Percentiles rank a stretch among this genome's conserved stretches.
Evolutionary conservation across 2,888 invertebrate species (phyloP).

Genomic region (Pediacus dermestoides): DNA sequence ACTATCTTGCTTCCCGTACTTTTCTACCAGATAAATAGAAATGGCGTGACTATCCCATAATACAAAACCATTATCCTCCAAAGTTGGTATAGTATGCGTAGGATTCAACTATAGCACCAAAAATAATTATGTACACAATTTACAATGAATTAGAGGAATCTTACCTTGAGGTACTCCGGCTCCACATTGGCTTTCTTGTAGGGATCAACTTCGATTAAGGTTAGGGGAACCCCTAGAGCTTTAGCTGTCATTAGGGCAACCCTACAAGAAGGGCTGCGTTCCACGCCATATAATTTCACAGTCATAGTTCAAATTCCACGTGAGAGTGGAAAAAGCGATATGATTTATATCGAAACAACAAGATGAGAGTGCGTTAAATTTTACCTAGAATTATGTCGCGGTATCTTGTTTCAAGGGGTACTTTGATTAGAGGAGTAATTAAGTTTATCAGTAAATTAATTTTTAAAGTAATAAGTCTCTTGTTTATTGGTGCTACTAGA

Average conservation of each 20-base stretch:
- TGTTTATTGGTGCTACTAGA: too few relatives aligned
- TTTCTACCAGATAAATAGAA: constrained; percentile 32
- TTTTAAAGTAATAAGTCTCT: too few relatives aligned
- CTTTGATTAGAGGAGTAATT: too few relatives aligned
- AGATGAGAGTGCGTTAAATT: too few relatives aligned
- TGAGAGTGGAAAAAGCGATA: too few relatives aligned
- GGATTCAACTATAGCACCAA: constrained; percentile 50
- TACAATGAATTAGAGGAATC: constrained; percentile 7
- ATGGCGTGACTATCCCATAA: constrained; percentile 55
- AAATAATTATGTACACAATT: constrained; percentile 5
- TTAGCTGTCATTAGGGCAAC: constrained; percentile 51
- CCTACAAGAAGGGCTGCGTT: constrained; percentile 51
- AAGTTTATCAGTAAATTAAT: too few relatives aligned
- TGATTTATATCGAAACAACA: too few relatives aligned
- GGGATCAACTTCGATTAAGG: constrained; percentile 47
- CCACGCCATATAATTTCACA: constrained; percentile 44
- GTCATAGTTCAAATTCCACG: too few relatives aligned
- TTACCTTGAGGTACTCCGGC: constrained; percentile 45
- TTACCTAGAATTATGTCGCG: too few relatives aligned
- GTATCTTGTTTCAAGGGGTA: too few relatives aligned
- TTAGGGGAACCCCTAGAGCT: constrained; percentile 48
- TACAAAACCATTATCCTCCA: constrained; percentile 54
- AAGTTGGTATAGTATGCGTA: constrained; percentile 54
- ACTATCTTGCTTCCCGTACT: constrained; percentile 40
- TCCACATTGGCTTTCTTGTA: constrained; percentile 43